Evolutionary conservation across 2,113 vertebrate genomes (phyloP), one percentile per base, ranked within the genome.

Genomic region (Leptodactylus fuscus): DNA sequence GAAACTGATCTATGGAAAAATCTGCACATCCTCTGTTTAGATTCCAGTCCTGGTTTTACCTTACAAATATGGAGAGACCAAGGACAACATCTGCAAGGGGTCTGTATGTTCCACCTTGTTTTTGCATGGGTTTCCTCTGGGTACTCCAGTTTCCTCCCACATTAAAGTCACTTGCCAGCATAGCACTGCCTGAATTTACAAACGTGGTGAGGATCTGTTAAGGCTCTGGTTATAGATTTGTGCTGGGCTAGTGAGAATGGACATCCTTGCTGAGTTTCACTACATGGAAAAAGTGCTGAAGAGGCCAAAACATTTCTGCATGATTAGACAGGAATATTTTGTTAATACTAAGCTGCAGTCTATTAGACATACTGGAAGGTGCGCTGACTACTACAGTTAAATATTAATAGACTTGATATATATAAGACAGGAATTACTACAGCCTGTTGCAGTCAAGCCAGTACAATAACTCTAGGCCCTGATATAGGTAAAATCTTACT

Each of bases 251-350:
- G 81, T 69, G 32, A 75, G 22, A 60, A 62, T 41, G 24, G 48
- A 41, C 44, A 32, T 12, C 58, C 38, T 27, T 41, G 49, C 62
- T 36, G 18, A 29, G 10, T 69, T 32, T 27, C 41, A 34, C 11
- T 49, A 13, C 22, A 65, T 36, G 4, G 29, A 53, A 48, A 73
- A 83, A 83, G 16, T 83, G 81, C 81, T 83, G 81, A 83, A 58
- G 49, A 60, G 44, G 70, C n/a, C 51, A n/a, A n/a, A 29, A 75
- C 15, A 24, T 27, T 71, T 83, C 34, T 48, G 53, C 69, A 29
- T 62, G 48, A 83, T 74, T 75, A 83, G 70, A 36, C 81, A 74
- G 16, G 38, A 83, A 38, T 74, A 74, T 36, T 55, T 74, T 60
- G 81, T 53, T 71, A 70, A 70, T 44, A 44, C 13, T 60, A 32